Conservation (phyloP, 2,888 invertebrate genomes). For the Cordilura impudica region DNA sequence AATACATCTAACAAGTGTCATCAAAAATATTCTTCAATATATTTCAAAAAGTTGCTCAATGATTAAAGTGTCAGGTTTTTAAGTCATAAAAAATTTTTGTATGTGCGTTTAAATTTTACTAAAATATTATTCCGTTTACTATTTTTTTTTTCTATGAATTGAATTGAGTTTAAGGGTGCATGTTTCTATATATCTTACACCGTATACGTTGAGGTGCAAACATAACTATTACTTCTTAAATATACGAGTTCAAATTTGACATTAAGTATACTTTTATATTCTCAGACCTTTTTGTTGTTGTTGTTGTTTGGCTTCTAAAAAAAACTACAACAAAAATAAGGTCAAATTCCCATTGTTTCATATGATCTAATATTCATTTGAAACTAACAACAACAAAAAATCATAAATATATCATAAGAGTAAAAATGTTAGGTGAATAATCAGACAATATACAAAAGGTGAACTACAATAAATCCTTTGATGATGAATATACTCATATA, state of each 20-base stretch:
- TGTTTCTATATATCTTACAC: too few relatives aligned
- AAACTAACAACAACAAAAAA: constrained; percentile 18
- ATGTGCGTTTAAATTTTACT: too few relatives aligned
- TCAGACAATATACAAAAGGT: neutral
- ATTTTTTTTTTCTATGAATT: too few relatives aligned
- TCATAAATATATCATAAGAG: constrained; percentile 7
- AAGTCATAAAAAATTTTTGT: too few relatives aligned
- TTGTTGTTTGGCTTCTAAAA: too few relatives aligned
- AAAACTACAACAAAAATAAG: constrained; percentile 48
- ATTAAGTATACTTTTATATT: neutral
- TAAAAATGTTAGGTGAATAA: constrained; percentile 8
- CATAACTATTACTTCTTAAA: neutral
- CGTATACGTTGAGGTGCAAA: too few relatives aligned
- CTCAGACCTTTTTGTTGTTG: neutral
- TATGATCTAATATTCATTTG: constrained; percentile 57
- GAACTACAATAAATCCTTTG: neutral
- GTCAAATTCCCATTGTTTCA: constrained; percentile 56
- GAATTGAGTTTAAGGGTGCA: too few relatives aligned
- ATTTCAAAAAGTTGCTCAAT: too few relatives aligned
- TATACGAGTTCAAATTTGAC: constrained; percentile 10
- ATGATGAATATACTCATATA: neutral
- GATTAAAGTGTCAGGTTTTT: too few relatives aligned
- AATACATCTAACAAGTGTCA: too few relatives aligned
- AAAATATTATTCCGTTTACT: too few relatives aligned
- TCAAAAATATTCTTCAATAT: too few relatives aligned